Percentiles rank a stretch among this genome's conserved stretches.
These are phyloP conservation scores for Chymomyza procnemis DNA, from an alignment of 2,888 invertebrate species.

Conservation along the genomic window DNA sequence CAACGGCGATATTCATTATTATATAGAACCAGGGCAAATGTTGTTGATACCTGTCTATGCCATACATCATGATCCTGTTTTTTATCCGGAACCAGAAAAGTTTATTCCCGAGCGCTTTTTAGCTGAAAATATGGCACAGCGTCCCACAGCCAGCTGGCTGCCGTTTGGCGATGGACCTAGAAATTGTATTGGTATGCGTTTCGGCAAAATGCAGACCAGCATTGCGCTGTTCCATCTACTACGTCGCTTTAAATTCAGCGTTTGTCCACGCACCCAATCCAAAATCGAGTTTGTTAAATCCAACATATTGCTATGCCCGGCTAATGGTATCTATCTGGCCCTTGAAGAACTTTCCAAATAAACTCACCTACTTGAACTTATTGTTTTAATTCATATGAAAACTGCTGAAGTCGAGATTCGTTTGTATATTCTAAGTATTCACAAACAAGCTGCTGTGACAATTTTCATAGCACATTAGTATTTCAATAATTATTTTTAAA, in stretches of 20 bases:
- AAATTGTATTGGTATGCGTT: slow-evolving; percentile 70
- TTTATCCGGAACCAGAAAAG: slow-evolving; percentile 81
- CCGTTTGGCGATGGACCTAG: slow-evolving; percentile 73
- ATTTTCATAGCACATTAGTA: too few species aligned
- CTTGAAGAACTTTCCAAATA: slow-evolving; percentile 33
- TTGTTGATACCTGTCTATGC: slow-evolving; percentile 80
- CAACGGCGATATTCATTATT: slow-evolving; percentile 78
- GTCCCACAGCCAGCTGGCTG: slow-evolving; percentile 67
- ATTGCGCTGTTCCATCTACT: slow-evolving; percentile 57
- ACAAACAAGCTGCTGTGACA: too few species aligned
- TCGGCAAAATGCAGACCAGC: slow-evolving; percentile 66
- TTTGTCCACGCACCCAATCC: slow-evolving; percentile 48
- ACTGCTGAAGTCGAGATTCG: too few species aligned
- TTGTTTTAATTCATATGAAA: too few species aligned
- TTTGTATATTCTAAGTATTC: too few species aligned
- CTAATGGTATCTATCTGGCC: slow-evolving; percentile 46
- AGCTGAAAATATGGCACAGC: slow-evolving; percentile 80
- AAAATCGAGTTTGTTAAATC: slow-evolving; percentile 45
- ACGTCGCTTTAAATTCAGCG: slow-evolving; percentile 49
- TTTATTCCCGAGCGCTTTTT: slow-evolving; percentile 83
- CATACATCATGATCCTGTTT: slow-evolving; percentile 81
- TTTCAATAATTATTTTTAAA: too few species aligned
- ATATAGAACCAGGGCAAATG: slow-evolving; percentile 79
- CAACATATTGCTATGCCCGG: slow-evolving; percentile 38
- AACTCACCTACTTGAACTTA: not conserved